Conservation (phyloP, 2,888 invertebrate genomes). For the Drosophila colorata region DNA sequence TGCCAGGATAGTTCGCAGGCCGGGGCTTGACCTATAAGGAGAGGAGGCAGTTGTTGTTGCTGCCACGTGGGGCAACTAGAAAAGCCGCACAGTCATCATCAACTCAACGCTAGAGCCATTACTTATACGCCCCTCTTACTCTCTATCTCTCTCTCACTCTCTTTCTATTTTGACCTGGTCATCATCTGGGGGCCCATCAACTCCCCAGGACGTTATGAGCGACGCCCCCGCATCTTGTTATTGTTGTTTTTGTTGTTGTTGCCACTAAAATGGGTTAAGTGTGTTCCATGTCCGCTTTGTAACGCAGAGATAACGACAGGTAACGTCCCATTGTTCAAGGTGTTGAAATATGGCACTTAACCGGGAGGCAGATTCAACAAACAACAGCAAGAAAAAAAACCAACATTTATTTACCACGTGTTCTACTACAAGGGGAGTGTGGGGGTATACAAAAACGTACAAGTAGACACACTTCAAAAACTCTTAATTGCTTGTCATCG, state of each 20-base stretch:
- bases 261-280: conserved; percentile 56
- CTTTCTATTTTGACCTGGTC: conserved; percentile 14
- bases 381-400: background rate
- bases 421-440: background rate
- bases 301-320: conserved; percentile 35
- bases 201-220: conserved; percentile 38
- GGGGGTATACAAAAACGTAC: background rate
- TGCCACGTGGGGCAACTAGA: conserved; percentile 43
- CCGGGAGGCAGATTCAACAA: conserved; percentile 19
- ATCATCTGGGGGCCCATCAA: conserved; percentile 44
- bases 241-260: conserved; percentile 15
- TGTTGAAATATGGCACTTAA: conserved; percentile 52
- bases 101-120: conserved; percentile 45
- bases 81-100: conserved; percentile 66
- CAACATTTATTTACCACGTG: conserved; percentile 34
- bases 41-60: conserved; percentile 1
- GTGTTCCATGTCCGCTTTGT: conserved; percentile 32
- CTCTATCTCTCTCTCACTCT: background rate
- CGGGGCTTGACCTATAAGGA: background rate
- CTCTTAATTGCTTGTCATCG: conserved; percentile 38
- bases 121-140: conserved; percentile 27
- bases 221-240: conserved; percentile 22
- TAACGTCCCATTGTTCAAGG: conserved; percentile 47
- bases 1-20: conserved; percentile 34
- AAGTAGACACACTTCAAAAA: conserved; percentile 15